Evolutionary conservation across 2,888 invertebrate genomes (phyloP).

Genomic region (Cantharis rufa): DNA sequence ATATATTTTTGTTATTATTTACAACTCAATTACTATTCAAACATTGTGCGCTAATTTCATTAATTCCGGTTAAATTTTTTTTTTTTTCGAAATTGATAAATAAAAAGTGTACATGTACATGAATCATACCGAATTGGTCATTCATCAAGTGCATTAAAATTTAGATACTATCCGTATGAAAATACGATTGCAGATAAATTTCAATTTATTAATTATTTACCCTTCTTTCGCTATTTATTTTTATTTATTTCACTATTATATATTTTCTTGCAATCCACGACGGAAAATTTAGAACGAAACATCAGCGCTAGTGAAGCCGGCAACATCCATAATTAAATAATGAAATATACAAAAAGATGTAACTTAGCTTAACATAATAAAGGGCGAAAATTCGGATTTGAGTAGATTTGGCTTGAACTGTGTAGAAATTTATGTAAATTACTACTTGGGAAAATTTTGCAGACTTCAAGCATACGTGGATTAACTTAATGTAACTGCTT

Average conservation of each 20-base stretch:
- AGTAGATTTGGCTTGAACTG: conserved; percentile 18
- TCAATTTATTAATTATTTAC: not conserved
- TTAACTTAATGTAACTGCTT: conserved; percentile 28
- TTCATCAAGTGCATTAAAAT: not conserved
- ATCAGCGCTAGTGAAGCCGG: not conserved
- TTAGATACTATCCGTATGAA: not conserved
- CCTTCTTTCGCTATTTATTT: not conserved
- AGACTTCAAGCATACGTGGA: conserved; percentile 19
- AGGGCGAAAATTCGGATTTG: not conserved
- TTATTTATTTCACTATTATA: not conserved
- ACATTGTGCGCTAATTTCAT: not conserved
- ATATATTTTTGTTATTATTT: not conserved
- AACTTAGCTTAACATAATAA: not conserved
- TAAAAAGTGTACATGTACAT: not conserved
- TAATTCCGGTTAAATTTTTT: not conserved
- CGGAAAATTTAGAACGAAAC: not conserved
- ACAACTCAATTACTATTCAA: not conserved
- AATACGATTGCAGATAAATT: not conserved
- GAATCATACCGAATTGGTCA: not conserved
- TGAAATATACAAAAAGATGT: not conserved
- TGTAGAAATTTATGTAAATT: conserved; percentile 28
- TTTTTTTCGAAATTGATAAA: not conserved
- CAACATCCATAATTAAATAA: not conserved
- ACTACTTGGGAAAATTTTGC: conserved; percentile 23
- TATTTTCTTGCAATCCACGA: not conserved